phyloP scores from a whole-genome alignment of 2,888 invertebrate genomes.

The Tachina lurida region DNA sequence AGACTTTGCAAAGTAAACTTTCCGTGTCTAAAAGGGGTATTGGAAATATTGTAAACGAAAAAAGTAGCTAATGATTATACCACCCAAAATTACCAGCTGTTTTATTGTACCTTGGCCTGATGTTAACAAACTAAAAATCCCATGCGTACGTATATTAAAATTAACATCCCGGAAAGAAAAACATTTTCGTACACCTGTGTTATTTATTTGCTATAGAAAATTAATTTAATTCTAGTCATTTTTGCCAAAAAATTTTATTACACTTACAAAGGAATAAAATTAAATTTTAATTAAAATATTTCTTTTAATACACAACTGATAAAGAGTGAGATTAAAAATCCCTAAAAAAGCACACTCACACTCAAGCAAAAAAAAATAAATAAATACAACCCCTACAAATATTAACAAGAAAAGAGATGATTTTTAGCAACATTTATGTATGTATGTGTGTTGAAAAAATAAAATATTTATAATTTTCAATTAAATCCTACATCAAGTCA shows the following conservation, averaged over 20 bases:
- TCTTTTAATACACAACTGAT: constrained; percentile 79
- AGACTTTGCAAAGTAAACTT: no score
- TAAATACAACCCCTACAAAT: not conserved
- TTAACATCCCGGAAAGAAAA: no score
- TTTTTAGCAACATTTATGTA: constrained; percentile 27
- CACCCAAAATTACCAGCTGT: no score
- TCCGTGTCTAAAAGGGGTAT: no score
- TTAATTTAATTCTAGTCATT: constrained; percentile 55
- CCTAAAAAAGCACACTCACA: constrained; percentile 23
- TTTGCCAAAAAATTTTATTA: constrained; percentile 37
- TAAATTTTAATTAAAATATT: constrained; percentile 52
- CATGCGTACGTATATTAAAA: not conserved
- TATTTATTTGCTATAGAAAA: constrained; percentile 45
- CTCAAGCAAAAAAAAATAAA: not conserved
- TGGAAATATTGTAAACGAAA: no score
- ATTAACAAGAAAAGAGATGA: constrained; percentile 3
- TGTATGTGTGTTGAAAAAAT: constrained; percentile 28
- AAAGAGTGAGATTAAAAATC: constrained; percentile 82
- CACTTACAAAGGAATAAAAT: not conserved
- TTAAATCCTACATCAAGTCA: constrained; percentile 26
- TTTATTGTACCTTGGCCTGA: no score
- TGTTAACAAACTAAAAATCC: not conserved
- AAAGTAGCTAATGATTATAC: no score
- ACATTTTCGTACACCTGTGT: not conserved
- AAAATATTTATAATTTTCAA: constrained; percentile 31